A percentile compares a stretch with the other conserved stretches of the same genome.
Evolutionary conservation across 2,888 invertebrate genomes (phyloP).

Genomic region (Dryadula phaetusa): DNA sequence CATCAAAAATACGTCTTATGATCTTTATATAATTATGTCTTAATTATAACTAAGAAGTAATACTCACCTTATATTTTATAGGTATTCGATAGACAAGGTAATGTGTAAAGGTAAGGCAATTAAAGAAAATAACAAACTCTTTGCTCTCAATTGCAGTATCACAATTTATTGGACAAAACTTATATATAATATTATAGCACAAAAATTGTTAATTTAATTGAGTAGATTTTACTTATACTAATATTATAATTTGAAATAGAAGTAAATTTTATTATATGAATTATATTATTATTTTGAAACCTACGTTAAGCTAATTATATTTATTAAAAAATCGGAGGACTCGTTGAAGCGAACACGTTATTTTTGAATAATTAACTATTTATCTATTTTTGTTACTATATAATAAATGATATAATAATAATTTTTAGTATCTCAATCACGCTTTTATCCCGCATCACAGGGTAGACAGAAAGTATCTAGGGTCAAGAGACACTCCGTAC

Average conservation of each 20-base stretch:
- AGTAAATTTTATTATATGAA: slow-evolving; percentile 16
- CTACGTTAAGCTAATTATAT: slow-evolving; percentile 17
- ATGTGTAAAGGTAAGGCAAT: neutral
- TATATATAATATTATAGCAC: slow-evolving; percentile 33
- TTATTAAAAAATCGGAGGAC: neutral
- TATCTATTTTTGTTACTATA: neutral
- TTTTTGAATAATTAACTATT: neutral
- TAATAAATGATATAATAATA: neutral
- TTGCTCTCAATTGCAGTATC: slow-evolving; percentile 65
- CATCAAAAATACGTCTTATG: too few relatives aligned
- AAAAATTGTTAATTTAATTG: slow-evolving; percentile 36
- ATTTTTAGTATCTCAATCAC: too few relatives aligned
- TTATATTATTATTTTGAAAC: slow-evolving; percentile 26
- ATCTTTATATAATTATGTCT: too few relatives aligned
- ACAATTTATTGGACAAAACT: slow-evolving; percentile 79
- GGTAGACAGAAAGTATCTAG: too few relatives aligned
- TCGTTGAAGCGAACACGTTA: neutral
- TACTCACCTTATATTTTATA: too few relatives aligned
- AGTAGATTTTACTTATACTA: slow-evolving; percentile 25
- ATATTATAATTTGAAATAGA: slow-evolving; percentile 22
- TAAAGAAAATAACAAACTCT: neutral
- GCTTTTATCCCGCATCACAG: too few relatives aligned
- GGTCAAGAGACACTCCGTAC: too few relatives aligned
- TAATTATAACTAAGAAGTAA: too few relatives aligned
- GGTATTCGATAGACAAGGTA: neutral